phyloP scores from a whole-genome alignment of 2,888 invertebrate genomes.

The Oithona nana region DNA sequence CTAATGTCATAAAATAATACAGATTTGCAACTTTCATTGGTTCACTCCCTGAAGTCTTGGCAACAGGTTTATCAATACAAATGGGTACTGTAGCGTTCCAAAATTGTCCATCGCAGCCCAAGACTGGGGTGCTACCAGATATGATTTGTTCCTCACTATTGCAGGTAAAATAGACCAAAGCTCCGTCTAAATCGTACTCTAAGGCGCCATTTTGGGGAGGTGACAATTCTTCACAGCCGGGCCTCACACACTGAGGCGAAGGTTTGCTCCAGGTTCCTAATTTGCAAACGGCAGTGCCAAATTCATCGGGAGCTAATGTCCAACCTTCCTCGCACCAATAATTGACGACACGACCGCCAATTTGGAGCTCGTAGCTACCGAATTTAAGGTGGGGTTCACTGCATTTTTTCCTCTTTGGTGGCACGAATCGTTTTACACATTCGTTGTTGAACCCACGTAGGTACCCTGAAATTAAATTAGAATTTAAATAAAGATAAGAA shows the following conservation, averaged over 20 bases:
- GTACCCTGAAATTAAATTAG: too few relatives aligned
- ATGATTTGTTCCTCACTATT: not conserved
- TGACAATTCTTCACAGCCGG: not conserved
- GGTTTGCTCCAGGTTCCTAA: not conserved
- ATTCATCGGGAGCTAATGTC: not conserved
- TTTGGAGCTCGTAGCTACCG: not conserved
- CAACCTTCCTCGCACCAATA: not conserved
- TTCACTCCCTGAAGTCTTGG: too few relatives aligned
- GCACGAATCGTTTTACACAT: not conserved
- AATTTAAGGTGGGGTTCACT: not conserved
- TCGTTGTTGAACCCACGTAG: not conserved
- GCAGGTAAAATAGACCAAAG: not conserved
- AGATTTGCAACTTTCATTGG: too few relatives aligned
- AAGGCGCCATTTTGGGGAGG: not conserved
- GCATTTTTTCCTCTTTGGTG: not conserved
- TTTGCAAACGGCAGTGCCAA: not conserved
- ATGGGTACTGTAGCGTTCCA: not conserved
- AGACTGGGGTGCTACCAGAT: not conserved
- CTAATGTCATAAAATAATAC: too few relatives aligned
- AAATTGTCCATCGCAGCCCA: not conserved
- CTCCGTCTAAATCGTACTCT: not conserved
- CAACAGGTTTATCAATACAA: too few relatives aligned
- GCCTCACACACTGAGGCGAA: not conserved
- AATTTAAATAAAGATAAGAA: too few relatives aligned
- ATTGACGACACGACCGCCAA: not conserved